Evolutionary conservation across 2,888 invertebrate genomes (phyloP).

Genomic region (Cremastobaeus sp.): DNA sequence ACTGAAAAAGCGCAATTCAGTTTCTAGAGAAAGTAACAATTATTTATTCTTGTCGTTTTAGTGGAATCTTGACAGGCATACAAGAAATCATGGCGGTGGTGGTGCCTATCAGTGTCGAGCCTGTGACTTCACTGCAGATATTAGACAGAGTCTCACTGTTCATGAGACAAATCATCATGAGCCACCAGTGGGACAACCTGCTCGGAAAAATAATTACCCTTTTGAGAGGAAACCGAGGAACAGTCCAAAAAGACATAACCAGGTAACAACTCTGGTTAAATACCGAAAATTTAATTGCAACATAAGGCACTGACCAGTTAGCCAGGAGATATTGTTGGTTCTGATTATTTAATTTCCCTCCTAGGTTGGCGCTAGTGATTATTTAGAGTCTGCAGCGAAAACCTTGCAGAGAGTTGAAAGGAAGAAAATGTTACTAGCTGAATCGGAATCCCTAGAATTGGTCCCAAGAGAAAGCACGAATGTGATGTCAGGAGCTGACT

Average conservation of each 20-base stretch:
- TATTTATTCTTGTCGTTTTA: slow-evolving; percentile 43
- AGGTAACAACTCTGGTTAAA: slow-evolving; percentile 67
- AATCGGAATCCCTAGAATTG: slow-evolving; percentile 19
- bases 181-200: slow-evolving; percentile 86
- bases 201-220: slow-evolving; percentile 67
- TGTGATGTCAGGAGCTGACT: slow-evolving; percentile 77
- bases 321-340: too few species aligned
- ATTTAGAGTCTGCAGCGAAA: slow-evolving; percentile 64
- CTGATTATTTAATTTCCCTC: too few species aligned
- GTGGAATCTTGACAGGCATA: slow-evolving; percentile 96
- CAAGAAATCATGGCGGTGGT: slow-evolving; percentile 92
- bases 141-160: slow-evolving; percentile 93
- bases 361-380: slow-evolving; percentile 76
- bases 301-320: too few species aligned
- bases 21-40: too few species aligned
- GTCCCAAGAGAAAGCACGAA: slow-evolving; percentile 63
- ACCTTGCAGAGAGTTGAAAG: slow-evolving; percentile 36
- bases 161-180: slow-evolving; percentile 95
- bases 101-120: slow-evolving; percentile 92
- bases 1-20: slow-evolving; percentile 3
- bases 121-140: slow-evolving; percentile 94
- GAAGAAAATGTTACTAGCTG: slow-evolving; percentile 27
- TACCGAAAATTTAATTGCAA: too few species aligned
- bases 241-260: slow-evolving; percentile 74
- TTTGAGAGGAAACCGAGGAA: slow-evolving; percentile 73